Base-by-base conservation (phyloP, 2,113 vertebrate genomes). In the Nesogale talazaci region DNA sequence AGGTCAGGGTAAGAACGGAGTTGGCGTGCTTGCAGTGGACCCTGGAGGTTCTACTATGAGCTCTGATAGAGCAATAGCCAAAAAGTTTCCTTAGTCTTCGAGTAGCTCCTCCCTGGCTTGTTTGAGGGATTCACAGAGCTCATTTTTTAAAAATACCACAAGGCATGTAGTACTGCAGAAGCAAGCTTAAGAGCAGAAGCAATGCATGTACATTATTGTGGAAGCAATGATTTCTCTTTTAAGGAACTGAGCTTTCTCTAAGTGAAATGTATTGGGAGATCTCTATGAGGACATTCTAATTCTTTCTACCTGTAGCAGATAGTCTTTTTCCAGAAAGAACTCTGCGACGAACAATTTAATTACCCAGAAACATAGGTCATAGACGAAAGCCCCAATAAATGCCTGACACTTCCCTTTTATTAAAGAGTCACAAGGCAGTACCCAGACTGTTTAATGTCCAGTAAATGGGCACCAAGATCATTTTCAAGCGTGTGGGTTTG, bases 231-330 rank as follows among this genome's bases (percentile, higher is more conserved):
- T 29, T 67, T 67, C 29, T 8, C 27, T 83, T 57, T 69, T 72
- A 89, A 82, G n/a, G 56, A 46, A 40, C 20, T 15, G 17, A 25
- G 5, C 17, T 46, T 38, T 82, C 52, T 25, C 56, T 77, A 90
- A 82, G 15, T 63, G 76, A 86, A 57, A 46, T 40, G 12, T n/a
- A 61, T 22, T 40, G 29, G 27, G 36, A 75, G n/a, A 22, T 42
- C 70, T 6, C 52, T 83, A 82, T 42, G 74, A 20, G 87, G 56
- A 81, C 59, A 88, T 89, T 92, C 82, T 83, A 57, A 75, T 91
- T 69, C 19, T 94, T 46, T 27, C 20, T 40, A 52, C 46, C 46
- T 7, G 89, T 83, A 70, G 88, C 34, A 63, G 23, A 6, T 23
- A 80, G 52, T 74, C 25, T 92, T 25, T 56, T 69, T 67, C 38